Conservation (phyloP, 1,140 invertebrate species). For the Belonocnema kinseyi region DNA sequence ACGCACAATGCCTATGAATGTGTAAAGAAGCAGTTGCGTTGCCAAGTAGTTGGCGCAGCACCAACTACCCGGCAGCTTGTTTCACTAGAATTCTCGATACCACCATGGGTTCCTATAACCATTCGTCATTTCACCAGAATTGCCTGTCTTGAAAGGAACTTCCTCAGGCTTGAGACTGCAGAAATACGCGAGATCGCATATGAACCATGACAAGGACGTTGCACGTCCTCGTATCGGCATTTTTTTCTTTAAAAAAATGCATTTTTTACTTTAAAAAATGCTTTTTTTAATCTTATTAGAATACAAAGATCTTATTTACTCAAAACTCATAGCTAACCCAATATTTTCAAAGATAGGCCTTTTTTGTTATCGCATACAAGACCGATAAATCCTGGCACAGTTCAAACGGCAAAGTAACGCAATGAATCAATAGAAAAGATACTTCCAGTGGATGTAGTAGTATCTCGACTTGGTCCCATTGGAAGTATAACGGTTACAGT, state of each 20-base stretch:
- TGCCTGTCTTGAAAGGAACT: constrained; percentile 37
- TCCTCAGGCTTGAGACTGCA: constrained; percentile 30
- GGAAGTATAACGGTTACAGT: constrained; percentile 51
- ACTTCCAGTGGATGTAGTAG: background rate
- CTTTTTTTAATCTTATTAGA: too few species aligned
- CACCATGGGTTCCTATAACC: background rate
- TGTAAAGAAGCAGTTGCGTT: constrained; percentile 3
- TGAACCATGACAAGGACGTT: too few species aligned
- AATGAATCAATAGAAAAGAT: constrained; percentile 27
- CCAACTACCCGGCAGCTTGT: constrained; percentile 35
- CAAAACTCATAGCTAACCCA: too few species aligned
- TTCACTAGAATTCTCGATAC: constrained; percentile 32
- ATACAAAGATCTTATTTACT: too few species aligned
- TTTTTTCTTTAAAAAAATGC: too few species aligned
- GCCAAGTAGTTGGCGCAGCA: constrained; percentile 43
- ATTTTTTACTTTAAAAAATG: too few species aligned
- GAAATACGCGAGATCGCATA: too few species aligned
- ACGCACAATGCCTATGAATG: constrained; percentile 46
- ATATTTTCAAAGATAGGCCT: too few species aligned
- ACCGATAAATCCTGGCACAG: constrained; percentile 33
- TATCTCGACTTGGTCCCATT: background rate
- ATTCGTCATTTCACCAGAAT: constrained; percentile 45
- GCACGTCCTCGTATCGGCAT: too few species aligned
- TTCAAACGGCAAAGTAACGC: constrained; percentile 12
- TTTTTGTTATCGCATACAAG: constrained; percentile 1